A percentile compares a stretch with the other conserved stretches of the same genome.
Evolutionary conservation across 1,140 invertebrate species (phyloP).

Genomic region (Diploscapter pachys): DNA sequence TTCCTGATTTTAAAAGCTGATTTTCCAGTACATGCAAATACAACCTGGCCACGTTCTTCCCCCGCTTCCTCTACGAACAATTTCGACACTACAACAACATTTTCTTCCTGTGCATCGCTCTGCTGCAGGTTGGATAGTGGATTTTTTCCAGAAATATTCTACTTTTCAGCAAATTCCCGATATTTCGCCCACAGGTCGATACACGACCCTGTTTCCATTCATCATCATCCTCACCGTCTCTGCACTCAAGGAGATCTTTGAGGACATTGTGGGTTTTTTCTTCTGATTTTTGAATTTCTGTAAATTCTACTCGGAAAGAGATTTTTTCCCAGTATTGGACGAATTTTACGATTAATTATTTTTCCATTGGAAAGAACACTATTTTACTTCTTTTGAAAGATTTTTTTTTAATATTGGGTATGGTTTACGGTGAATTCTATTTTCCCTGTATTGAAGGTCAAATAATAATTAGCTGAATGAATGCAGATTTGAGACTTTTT

Average conservation of each 20-base stretch:
- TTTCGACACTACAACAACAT: constrained; percentile 92
- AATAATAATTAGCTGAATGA: too few relatives aligned
- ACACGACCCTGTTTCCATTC: constrained; percentile 87
- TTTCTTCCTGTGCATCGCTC: constrained; percentile 90
- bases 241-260: constrained; percentile 89
- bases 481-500: too few relatives aligned
- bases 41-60: constrained; percentile 79
- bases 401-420: too few relatives aligned
- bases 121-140: constrained; percentile 70
- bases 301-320: constrained; percentile 24
- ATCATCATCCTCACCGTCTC: constrained; percentile 88
- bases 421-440: too few relatives aligned
- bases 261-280: constrained; percentile 76
- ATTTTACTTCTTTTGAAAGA: too few relatives aligned
- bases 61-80: constrained; percentile 91
- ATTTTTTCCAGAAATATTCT: constrained; percentile 10
- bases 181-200: constrained; percentile 89
- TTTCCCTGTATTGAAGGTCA: too few relatives aligned
- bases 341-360: too few relatives aligned
- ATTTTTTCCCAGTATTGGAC: not conserved
- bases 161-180: constrained; percentile 84
- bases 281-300: constrained; percentile 19
- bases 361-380: too few relatives aligned
- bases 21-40: constrained; percentile 79
- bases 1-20: not conserved